A percentile compares a stretch with the other conserved stretches of the same genome.
phyloP scores from a whole-genome alignment of 2,797 vertebrate species.

The Siniperca obscura region DNA sequence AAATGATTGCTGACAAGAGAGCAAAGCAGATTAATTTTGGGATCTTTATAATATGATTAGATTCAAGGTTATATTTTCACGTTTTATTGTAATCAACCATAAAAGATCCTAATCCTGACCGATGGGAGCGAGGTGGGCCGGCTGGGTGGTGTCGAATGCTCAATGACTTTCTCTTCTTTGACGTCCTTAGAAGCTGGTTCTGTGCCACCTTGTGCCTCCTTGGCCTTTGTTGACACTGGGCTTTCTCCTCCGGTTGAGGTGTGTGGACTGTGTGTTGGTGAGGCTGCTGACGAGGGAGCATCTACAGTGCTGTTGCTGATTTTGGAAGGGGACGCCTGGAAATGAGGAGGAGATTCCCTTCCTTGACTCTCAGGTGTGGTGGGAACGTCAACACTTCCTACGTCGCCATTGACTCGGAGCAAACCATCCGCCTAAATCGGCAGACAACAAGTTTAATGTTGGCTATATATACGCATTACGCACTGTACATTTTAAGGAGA shows the following conservation, averaged over 20 bases:
- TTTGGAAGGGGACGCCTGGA: constrained; percentile 69
- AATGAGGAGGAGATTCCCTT: constrained; percentile 68
- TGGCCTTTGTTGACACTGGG: constrained; percentile 7
- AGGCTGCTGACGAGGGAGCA: constrained; percentile 28
- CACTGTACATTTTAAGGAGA: neutral
- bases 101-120: constrained; percentile 56
- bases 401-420: constrained; percentile 88
- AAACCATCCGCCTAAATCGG: constrained; percentile 86
- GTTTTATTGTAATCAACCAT: neutral
- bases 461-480: neutral
- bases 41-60: neutral
- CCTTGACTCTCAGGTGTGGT: constrained; percentile 56
- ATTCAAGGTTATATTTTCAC: neutral
- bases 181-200: constrained; percentile 13
- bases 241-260: constrained; percentile 17
- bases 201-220: constrained; percentile 3
- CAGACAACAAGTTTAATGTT: neutral
- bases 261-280: constrained; percentile 14
- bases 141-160: constrained; percentile 50
- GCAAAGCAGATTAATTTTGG: neutral
- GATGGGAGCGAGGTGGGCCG: constrained; percentile 77
- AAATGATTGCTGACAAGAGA: neutral
- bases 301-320: constrained; percentile 27
- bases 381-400: constrained; percentile 65
- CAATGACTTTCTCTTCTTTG: constrained; percentile 24